Evolutionary conservation across 37 sponge, comb jelly and placozoan species (phyloP).

Genomic region (Theonella swinhoei): DNA sequence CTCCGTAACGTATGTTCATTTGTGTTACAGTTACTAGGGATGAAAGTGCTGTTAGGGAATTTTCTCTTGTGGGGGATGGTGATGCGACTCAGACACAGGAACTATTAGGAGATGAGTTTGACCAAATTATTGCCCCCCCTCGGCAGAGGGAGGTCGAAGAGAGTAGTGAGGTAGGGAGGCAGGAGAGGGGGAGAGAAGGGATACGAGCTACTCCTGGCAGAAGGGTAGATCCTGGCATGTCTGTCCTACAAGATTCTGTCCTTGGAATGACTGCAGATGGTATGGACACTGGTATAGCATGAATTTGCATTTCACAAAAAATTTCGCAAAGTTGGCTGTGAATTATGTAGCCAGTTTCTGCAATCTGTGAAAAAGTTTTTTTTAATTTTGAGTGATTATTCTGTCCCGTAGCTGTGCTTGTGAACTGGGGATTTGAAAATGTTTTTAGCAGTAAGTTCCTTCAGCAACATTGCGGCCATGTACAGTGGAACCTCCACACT

Average conservation of each 20-base stretch:
- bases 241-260: conserved; percentile 43
- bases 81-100: conserved; percentile 3
- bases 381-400: too few relatives aligned
- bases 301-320: too few relatives aligned
- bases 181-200: not conserved
- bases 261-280: conserved; percentile 29
- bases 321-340: too few relatives aligned
- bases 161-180: not conserved
- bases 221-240: conserved; percentile 22
- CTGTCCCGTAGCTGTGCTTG: too few relatives aligned
- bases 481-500: not conserved
- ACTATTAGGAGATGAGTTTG: conserved; percentile 31
- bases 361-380: not conserved
- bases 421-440: too few relatives aligned
- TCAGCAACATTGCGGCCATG: not conserved
- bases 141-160: not conserved
- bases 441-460: too few relatives aligned
- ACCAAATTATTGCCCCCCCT: conserved; percentile 7
- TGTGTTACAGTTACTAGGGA: conserved; percentile 23
- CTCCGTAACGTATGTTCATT: too few relatives aligned
- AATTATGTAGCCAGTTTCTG: not conserved
- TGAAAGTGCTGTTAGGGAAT: conserved; percentile 4
- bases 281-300: too few relatives aligned
- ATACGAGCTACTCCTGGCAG: not conserved
- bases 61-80: conserved; percentile 2